These are phyloP conservation scores for Urocolius indicus DNA, from an alignment of 2,113 vertebrate species.

Conservation along the genomic window DNA sequence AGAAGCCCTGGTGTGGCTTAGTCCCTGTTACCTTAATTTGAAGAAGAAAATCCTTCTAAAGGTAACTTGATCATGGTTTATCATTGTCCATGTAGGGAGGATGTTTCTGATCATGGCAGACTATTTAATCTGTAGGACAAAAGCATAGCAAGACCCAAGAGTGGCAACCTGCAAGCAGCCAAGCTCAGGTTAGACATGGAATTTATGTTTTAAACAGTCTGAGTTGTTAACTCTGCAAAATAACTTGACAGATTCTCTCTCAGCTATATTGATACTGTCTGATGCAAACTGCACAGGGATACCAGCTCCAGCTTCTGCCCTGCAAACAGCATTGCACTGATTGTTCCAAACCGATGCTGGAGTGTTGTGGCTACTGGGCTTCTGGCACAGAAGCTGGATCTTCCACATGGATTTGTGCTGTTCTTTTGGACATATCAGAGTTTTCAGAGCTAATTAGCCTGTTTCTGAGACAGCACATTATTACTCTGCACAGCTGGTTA, in stretches of 20 bases:
- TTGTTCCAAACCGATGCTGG: background rate
- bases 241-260: background rate
- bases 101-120: conserved; percentile 9
- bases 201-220: background rate
- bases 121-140: conserved; percentile 28
- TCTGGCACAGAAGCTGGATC: background rate
- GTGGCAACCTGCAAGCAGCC: conserved; percentile 19
- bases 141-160: conserved; percentile 23
- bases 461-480: background rate
- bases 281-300: background rate
- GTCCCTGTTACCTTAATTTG: conserved; percentile 30
- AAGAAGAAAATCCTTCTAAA: conserved; percentile 7
- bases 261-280: background rate
- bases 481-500: background rate
- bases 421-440: background rate
- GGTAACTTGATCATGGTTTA: background rate
- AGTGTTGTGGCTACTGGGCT: background rate
- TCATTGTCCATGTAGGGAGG: background rate
- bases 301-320: background rate
- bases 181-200: background rate
- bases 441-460: background rate
- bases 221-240: conserved; percentile 39
- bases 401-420: background rate
- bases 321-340: background rate
- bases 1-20: background rate